phyloP scores from a whole-genome alignment of 2,888 invertebrate genomes.

The Erannis defoliaria region DNA sequence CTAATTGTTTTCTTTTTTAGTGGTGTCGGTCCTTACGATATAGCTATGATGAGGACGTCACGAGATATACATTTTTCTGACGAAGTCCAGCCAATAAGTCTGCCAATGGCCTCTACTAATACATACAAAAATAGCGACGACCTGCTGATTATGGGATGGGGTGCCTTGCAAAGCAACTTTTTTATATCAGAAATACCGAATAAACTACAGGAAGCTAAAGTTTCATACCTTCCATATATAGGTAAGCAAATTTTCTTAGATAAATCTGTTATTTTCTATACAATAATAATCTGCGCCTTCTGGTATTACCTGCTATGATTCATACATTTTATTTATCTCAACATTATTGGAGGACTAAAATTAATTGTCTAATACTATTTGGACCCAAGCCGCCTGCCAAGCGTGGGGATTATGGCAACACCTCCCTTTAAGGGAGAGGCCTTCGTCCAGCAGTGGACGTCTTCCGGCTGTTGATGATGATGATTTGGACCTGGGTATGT shows the following conservation, averaged over 20 bases:
- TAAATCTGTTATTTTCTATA: too few species aligned
- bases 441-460: too few species aligned
- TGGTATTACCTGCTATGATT: too few species aligned
- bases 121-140: conserved; percentile 45
- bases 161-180: conserved; percentile 68
- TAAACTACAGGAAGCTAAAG: conserved; percentile 76
- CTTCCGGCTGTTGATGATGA: too few species aligned
- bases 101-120: conserved; percentile 24
- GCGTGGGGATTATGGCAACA: too few species aligned
- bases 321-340: too few species aligned
- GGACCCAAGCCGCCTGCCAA: too few species aligned
- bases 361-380: too few species aligned
- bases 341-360: too few species aligned
- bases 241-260: conserved; percentile 59
- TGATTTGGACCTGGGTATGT: too few species aligned
- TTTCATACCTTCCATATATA: conserved; percentile 68
- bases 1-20: conserved; percentile 51
- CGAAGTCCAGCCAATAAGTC: conserved; percentile 65
- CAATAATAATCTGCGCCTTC: too few species aligned
- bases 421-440: too few species aligned
- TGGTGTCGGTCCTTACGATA: conserved; percentile 82
- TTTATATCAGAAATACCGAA: conserved; percentile 73
- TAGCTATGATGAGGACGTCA: conserved; percentile 79
- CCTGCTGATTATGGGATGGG: conserved; percentile 83
- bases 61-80: conserved; percentile 53